phyloP scores from a whole-genome alignment of 2,113 vertebrate species.

The Proteles cristata region DNA sequence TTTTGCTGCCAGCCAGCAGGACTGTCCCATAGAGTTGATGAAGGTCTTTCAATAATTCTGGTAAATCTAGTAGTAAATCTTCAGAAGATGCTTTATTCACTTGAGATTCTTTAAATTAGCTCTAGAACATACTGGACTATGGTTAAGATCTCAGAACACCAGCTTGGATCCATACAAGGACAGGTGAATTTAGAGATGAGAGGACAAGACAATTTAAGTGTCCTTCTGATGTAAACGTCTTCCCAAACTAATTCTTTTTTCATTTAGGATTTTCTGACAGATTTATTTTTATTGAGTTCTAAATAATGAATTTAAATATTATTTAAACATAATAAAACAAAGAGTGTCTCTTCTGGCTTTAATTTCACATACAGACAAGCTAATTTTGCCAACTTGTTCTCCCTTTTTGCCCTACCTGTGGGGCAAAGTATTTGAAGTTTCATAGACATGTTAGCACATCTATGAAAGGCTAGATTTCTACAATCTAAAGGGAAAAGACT shows the following conservation, averaged over 20 bases:
- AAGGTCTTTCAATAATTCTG: not conserved
- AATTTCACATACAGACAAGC: not conserved
- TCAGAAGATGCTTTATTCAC: not conserved
- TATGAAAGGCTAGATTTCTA: not conserved
- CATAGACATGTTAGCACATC: not conserved
- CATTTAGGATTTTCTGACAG: not conserved
- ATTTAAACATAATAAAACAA: constrained; percentile 1
- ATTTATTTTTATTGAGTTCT: constrained; percentile 1
- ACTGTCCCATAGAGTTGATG: not conserved
- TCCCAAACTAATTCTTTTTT: not conserved
- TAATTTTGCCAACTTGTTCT: not conserved
- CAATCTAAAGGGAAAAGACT: not conserved
- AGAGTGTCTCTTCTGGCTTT: not conserved
- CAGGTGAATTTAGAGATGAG: not conserved
- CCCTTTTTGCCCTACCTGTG: not conserved
- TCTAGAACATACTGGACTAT: not conserved
- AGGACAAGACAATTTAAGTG: not conserved
- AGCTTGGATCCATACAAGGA: not conserved
- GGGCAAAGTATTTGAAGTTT: not conserved
- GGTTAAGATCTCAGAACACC: not conserved
- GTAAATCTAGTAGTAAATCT: not conserved
- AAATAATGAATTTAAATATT: constrained; percentile 15
- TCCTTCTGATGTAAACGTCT: not conserved
- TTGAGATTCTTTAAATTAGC: not conserved
- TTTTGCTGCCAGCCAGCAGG: not conserved